Evolutionary conservation across 2,113 vertebrate genomes (phyloP).

Genomic region (Heterotis niloticus): DNA sequence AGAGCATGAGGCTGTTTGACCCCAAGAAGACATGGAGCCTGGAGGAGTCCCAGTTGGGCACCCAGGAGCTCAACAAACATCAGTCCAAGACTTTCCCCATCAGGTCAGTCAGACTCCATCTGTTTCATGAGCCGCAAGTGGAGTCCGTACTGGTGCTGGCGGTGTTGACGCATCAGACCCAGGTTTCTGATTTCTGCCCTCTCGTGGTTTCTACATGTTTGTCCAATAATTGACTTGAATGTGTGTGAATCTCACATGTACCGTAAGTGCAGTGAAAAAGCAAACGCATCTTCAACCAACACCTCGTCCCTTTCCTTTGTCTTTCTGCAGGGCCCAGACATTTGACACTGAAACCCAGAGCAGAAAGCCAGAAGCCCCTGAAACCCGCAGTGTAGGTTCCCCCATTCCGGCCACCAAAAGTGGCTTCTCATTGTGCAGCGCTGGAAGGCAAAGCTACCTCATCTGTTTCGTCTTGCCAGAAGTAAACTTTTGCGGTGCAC

Average conservation of each 20-base stretch:
- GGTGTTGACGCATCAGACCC: too few species aligned
- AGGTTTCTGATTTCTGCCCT: background rate
- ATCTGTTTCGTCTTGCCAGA: background rate
- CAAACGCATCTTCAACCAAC: background rate
- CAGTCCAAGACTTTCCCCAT: background rate
- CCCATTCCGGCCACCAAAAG: background rate
- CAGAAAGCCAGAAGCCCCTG: background rate
- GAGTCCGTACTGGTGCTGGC: too few species aligned
- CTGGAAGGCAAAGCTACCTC: background rate
- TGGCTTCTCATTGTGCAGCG: background rate
- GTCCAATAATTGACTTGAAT: too few species aligned
- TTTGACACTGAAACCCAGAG: conserved; percentile 41
- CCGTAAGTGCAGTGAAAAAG: background rate
- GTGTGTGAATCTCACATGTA: background rate
- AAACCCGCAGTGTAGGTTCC: conserved; percentile 33
- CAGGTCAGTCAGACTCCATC: conserved; percentile 39
- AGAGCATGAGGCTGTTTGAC: conserved; percentile 32
- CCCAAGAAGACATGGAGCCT: conserved; percentile 44
- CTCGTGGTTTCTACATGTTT: background rate
- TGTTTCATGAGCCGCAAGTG: background rate
- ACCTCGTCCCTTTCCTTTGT: background rate
- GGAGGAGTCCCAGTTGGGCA: conserved; percentile 44
- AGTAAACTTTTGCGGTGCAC: too few species aligned
- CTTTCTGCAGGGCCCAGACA: conserved; percentile 42
- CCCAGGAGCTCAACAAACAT: conserved; percentile 24